A percentile compares a stretch with the other conserved stretches of the same genome.
Conservation (phyloP, 2,888 invertebrate genomes). For the Erebia palarica region DNA sequence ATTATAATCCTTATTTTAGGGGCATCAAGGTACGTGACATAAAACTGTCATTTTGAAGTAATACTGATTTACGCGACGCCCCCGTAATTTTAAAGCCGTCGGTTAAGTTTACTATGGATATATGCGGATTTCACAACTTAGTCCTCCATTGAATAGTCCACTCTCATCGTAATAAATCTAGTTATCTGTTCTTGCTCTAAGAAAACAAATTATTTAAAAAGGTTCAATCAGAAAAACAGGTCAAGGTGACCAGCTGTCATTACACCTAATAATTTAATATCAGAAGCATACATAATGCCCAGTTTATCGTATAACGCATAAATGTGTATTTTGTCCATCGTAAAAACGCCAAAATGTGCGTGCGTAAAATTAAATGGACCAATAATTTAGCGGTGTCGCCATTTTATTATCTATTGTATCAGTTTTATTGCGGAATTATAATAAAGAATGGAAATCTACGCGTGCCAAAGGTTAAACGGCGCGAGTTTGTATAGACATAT, state of each 20-base stretch:
- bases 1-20: too few relatives aligned
- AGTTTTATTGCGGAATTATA: constrained; percentile 34
- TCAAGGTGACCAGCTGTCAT: constrained; percentile 34
- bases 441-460: constrained; percentile 27
- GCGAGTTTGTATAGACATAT: background rate
- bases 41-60: too few relatives aligned
- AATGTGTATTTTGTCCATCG: constrained; percentile 18
- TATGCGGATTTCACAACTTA: background rate
- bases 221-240: constrained; percentile 15
- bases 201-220: background rate
- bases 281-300: constrained; percentile 26
- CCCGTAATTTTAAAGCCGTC: too few relatives aligned
- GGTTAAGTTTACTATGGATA: too few relatives aligned
- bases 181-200: background rate
- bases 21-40: too few relatives aligned
- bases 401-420: constrained; percentile 32
- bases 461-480: constrained; percentile 25
- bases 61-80: too few relatives aligned
- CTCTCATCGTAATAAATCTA: background rate
- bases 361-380: constrained; percentile 31
- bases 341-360: constrained; percentile 27
- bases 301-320: background rate
- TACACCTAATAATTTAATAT: constrained; percentile 36
- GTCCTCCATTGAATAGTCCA: background rate
- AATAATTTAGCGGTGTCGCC: constrained; percentile 29